Evolutionary conservation across 2,888 invertebrate genomes (phyloP).

Genomic region (Philopedon plagiatum): DNA sequence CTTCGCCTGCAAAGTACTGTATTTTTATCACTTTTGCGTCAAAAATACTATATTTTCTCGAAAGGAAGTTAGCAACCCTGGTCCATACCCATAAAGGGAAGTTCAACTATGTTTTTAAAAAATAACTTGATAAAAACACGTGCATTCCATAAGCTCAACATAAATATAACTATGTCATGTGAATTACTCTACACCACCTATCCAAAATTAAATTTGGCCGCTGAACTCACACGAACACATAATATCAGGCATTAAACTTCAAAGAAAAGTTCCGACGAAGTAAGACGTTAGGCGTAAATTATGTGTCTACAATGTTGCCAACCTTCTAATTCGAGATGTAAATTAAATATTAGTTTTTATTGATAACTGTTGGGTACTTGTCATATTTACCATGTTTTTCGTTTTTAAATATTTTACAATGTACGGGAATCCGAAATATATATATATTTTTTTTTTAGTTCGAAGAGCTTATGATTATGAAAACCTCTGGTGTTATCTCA

Average conservation of each 20-base stretch:
- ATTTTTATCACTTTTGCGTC: too few relatives aligned
- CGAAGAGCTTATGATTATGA: too few relatives aligned
- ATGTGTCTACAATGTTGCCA: conserved; percentile 22
- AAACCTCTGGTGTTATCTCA: too few relatives aligned
- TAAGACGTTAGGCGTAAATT: conserved; percentile 11
- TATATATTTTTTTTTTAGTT: too few relatives aligned
- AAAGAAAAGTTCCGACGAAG: conserved; percentile 8
- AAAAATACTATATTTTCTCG: too few relatives aligned
- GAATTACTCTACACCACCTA: neutral
- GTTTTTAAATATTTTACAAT: neutral
- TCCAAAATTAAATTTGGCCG: conserved; percentile 1
- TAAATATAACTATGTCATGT: neutral
- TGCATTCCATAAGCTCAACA: neutral
- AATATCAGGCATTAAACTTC: conserved; percentile 8
- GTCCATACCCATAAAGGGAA: too few relatives aligned
- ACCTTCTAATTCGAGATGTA: neutral
- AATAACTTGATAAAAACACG: neutral
- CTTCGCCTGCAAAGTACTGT: too few relatives aligned
- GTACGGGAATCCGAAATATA: too few relatives aligned
- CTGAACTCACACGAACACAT: neutral
- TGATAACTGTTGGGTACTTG: too few relatives aligned
- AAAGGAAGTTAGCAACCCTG: too few relatives aligned
- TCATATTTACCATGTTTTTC: neutral
- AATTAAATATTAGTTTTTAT: neutral
- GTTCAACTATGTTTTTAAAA: too few relatives aligned